Conservation (phyloP, 2,797 vertebrate species). For the Numenius phaeopus region DNA sequence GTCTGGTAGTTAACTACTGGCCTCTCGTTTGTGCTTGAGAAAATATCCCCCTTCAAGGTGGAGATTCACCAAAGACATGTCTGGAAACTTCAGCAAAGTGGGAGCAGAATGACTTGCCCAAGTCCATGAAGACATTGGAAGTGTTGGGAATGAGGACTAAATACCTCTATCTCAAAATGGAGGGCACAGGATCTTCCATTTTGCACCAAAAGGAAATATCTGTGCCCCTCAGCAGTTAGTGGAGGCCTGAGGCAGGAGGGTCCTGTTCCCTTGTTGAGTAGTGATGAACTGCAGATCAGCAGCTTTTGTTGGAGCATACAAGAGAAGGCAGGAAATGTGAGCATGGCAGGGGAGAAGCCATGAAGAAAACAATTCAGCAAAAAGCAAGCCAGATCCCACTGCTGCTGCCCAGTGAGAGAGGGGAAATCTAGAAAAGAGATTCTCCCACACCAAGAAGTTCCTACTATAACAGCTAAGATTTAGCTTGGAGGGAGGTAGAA, state of each 20-base stretch:
- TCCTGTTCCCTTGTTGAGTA: neutral
- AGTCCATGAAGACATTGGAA: neutral
- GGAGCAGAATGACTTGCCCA: neutral
- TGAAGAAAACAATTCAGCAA: neutral
- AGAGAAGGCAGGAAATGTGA: neutral
- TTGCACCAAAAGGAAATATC: neutral
- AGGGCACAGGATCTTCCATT: neutral
- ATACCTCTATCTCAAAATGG: neutral
- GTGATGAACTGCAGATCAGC: neutral
- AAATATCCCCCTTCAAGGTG: neutral
- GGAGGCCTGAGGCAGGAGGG: rapidly evolving
- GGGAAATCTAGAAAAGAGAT: neutral
- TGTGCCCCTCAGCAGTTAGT: neutral
- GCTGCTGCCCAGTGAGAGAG: neutral
- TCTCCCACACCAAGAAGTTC: neutral
- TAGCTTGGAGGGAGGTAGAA: neutral
- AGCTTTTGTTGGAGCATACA: neutral
- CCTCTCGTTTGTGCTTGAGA: neutral
- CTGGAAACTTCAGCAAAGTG: neutral
- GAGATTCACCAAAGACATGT: neutral
- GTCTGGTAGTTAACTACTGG: neutral
- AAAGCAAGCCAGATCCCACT: neutral
- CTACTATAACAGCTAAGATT: neutral
- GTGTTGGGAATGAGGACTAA: neutral
- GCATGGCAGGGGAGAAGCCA: neutral